Evolutionary conservation across 2,888 invertebrate species (phyloP), one percentile per base, ranked within the genome.

Genomic region (Drosophila infuscata): DNA sequence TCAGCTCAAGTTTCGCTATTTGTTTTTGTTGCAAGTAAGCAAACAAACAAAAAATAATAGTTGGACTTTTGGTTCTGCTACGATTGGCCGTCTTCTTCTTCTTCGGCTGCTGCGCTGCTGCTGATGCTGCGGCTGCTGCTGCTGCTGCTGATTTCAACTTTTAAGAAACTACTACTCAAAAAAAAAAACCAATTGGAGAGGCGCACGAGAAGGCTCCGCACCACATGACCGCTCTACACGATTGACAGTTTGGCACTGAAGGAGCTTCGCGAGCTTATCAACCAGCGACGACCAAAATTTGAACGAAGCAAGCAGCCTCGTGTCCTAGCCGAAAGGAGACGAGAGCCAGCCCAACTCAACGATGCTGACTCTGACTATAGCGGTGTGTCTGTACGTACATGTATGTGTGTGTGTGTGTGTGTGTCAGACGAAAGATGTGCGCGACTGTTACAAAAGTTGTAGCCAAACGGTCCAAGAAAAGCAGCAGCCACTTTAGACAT

Each of bases 231-330:
- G 89, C 89, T 89, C 91, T 85, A 89, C 88, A 91, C 92, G 90
- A 90, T 85, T 89, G 90, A 89, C 90, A 89, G 90, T 92, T 92
- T 92, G 92, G 91, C 92, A 92, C 92, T 92, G 79, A 83, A 72
- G 77, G 67, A 74, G 68, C 74, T 69, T 63, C 68, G 66, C 72
- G 65, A 74, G 78, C 70, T 81, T 79, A 81, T 79, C 81, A 77
- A 43, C 49, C 38, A 62, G 63, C 43, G 66, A 52, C 48, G 30
- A 43, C 54, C 57, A 54, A 62, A 53, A 56, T 30, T 30, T 41
- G 58, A 49, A 48, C 69, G 30, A 64, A 46, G 20, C 51, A 17
- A 33, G 12, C 67, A 48, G 68, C 46, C 36, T 53, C 69, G 66
- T 53, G 12, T 48, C 36, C 9, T 43, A 32, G 25, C 60, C 76